phyloP scores from a whole-genome alignment of 2,888 invertebrate species.

The Choreutis nemorana region DNA sequence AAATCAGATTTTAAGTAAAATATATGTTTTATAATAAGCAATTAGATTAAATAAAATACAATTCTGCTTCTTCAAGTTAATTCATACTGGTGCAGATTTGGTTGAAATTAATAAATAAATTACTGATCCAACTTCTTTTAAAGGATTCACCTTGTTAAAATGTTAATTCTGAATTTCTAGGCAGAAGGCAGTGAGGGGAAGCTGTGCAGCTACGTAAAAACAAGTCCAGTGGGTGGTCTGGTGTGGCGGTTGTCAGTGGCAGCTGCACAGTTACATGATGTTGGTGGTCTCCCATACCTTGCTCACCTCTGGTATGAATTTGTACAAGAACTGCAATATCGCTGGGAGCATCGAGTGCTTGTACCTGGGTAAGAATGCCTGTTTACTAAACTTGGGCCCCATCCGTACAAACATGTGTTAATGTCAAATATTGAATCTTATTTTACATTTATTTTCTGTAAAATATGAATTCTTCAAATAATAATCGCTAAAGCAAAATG shows the following conservation, averaged over 20 bases:
- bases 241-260: conserved; percentile 83
- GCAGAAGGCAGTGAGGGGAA: conserved; percentile 41
- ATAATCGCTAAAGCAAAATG: no score
- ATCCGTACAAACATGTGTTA: conserved; percentile 4
- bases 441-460: neutral
- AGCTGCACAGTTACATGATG: conserved; percentile 75
- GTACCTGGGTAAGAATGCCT: conserved; percentile 82
- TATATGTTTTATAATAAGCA: no score
- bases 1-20: no score
- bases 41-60: no score
- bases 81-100: no score
- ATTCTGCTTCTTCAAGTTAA: no score
- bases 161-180: conserved; percentile 30
- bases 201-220: conserved; percentile 71
- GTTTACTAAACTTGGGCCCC: neutral
- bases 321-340: conserved; percentile 85
- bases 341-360: conserved; percentile 83
- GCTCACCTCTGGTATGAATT: conserved; percentile 96
- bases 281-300: conserved; percentile 79
- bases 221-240: conserved; percentile 79
- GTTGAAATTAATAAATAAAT: no score
- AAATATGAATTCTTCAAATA: conserved; percentile 6
- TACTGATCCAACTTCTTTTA: no score
- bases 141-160: no score
- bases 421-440: neutral